phyloP scores from a whole-genome alignment of 2,888 invertebrate genomes.

The Caenorhabditis afra region DNA sequence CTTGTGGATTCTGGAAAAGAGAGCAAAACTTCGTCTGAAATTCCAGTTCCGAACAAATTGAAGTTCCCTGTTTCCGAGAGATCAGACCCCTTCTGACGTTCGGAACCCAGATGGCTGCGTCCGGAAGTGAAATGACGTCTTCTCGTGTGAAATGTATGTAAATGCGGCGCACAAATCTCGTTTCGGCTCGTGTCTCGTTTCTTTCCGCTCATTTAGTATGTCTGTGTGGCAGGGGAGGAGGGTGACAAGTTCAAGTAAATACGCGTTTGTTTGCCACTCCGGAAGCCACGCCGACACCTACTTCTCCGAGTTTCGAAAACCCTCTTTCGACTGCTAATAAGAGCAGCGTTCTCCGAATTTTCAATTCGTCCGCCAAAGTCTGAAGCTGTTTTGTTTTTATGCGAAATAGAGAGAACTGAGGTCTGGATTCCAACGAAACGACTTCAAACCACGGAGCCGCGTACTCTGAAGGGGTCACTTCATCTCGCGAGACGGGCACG shows the following conservation, averaged over 20 bases:
- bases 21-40: too few species aligned
- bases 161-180: slow-evolving; percentile 7
- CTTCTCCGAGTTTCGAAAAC: not conserved
- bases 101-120: not conserved
- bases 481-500: too few species aligned
- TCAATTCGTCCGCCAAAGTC: too few species aligned
- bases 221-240: not conserved
- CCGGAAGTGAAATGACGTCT: too few species aligned
- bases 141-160: slow-evolving; percentile 3
- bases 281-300: not conserved
- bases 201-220: slow-evolving; percentile 25
- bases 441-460: too few species aligned
- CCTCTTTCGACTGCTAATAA: too few species aligned
- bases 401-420: too few species aligned
- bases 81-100: not conserved
- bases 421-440: too few species aligned
- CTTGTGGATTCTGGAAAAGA: too few species aligned
- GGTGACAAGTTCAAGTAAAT: slow-evolving; percentile 33
- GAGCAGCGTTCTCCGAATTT: too few species aligned
- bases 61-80: not conserved
- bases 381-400: too few species aligned
- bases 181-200: slow-evolving; percentile 10
- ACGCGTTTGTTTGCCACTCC: not conserved
- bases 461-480: too few species aligned
- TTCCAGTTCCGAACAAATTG: not conserved